Evolutionary conservation across 2,797 vertebrate species (phyloP).

Genomic region (Apogon talboti): DNA sequence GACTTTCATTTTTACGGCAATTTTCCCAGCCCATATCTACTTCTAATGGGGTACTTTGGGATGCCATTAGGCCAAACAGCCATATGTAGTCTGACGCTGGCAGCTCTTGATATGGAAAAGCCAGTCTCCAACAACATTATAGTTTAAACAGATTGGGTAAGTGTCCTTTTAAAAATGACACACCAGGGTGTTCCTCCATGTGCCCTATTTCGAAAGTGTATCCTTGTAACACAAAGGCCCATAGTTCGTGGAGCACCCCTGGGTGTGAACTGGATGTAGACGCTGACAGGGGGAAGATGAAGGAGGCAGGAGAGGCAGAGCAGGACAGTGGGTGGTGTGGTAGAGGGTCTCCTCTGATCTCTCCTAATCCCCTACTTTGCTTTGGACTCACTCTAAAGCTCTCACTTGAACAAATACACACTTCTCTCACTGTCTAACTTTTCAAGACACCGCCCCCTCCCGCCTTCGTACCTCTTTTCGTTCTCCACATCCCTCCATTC

Average conservation of each 20-base stretch:
- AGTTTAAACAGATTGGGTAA: slow-evolving; percentile 10
- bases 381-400: slow-evolving; percentile 68
- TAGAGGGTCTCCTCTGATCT: slow-evolving; percentile 66
- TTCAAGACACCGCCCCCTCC: slow-evolving; percentile 27
- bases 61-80: slow-evolving; percentile 3
- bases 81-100: neutral
- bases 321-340: slow-evolving; percentile 55
- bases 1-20: too few species aligned
- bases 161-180: slow-evolving; percentile 18
- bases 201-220: slow-evolving; percentile 10
- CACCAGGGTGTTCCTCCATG: slow-evolving; percentile 9
- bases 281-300: slow-evolving; percentile 63
- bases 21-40: too few species aligned
- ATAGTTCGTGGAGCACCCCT: slow-evolving; percentile 58
- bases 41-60: slow-evolving; percentile 17
- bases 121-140: slow-evolving; percentile 12
- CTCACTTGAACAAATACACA: slow-evolving; percentile 76
- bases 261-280: slow-evolving; percentile 52
- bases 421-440: slow-evolving; percentile 49
- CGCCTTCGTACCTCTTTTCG: slow-evolving; percentile 1
- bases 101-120: slow-evolving; percentile 1
- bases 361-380: slow-evolving; percentile 72
- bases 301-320: slow-evolving; percentile 25
- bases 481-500: slow-evolving; percentile 55
- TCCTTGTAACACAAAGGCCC: slow-evolving; percentile 55